Evolutionary conservation across 2,797 vertebrate genomes (phyloP).

Genomic region (Xerus rutilus): DNA sequence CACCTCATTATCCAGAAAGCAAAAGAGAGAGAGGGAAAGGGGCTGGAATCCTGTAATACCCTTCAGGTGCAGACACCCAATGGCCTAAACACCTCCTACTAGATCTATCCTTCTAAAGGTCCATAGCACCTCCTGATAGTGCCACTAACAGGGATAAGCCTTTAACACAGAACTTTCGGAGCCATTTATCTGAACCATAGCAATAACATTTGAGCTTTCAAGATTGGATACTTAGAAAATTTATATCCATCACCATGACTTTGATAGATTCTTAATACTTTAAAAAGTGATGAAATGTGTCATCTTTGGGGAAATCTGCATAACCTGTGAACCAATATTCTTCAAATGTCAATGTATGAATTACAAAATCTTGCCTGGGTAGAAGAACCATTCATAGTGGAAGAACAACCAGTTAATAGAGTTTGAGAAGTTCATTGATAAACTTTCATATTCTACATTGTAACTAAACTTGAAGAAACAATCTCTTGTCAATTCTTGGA

Average conservation of each 20-base stretch:
- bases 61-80: not conserved
- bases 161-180: not conserved
- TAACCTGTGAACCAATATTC: not conserved
- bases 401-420: not conserved
- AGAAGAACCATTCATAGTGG: not conserved
- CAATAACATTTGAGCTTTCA: slow-evolving; percentile 5
- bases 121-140: not conserved
- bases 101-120: not conserved
- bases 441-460: not conserved
- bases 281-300: not conserved
- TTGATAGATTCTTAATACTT: not conserved
- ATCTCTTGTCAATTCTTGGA: not conserved
- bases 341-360: not conserved
- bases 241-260: not conserved
- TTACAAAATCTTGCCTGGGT: not conserved
- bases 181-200: not conserved
- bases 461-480: not conserved
- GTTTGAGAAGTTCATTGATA: not conserved
- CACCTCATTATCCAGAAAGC: not conserved
- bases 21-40: not conserved
- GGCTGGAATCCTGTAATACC: accelerated
- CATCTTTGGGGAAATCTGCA: not conserved
- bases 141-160: not conserved
- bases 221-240: slow-evolving; percentile 7
- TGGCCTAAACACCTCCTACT: not conserved